These are phyloP conservation scores for Drosophila ironensis DNA, from an alignment of 1,140 invertebrate species.

Conservation along the genomic window DNA sequence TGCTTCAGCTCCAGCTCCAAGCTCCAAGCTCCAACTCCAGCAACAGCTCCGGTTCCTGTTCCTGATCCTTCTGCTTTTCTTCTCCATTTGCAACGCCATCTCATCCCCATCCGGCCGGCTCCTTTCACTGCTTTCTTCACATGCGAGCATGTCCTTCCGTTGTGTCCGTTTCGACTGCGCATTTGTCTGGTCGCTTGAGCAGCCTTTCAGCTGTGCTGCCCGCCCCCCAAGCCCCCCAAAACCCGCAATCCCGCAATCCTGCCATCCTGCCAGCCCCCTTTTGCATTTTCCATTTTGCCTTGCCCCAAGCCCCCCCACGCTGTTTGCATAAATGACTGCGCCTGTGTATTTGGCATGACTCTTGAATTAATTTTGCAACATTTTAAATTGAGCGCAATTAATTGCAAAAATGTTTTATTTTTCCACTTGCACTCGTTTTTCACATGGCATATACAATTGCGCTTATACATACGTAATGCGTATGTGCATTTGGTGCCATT, in stretches of 20 bases:
- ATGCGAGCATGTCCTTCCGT: slow-evolving; percentile 33
- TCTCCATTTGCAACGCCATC: no score
- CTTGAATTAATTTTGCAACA: slow-evolving; percentile 82
- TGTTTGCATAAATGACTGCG: slow-evolving; percentile 79
- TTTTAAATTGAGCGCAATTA: slow-evolving; percentile 82
- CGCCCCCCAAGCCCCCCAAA: background rate
- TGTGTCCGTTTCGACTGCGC: slow-evolving; percentile 63
- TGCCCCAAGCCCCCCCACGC: background rate
- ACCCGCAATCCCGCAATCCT: no score
- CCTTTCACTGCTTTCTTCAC: slow-evolving; percentile 19
- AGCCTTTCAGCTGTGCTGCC: slow-evolving; percentile 68
- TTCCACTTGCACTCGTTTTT: slow-evolving; percentile 75
- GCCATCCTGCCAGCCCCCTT: background rate
- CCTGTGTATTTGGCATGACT: slow-evolving; percentile 80
- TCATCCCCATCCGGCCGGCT: slow-evolving; percentile 2
- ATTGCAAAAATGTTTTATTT: slow-evolving; percentile 81
- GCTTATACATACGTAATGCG: slow-evolving; percentile 9
- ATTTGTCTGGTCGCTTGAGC: slow-evolving; percentile 77
- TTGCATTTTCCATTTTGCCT: slow-evolving; percentile 13
- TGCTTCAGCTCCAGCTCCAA: background rate
- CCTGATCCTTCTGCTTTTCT: background rate
- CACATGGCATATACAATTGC: slow-evolving; percentile 15
- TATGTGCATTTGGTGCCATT: slow-evolving; percentile 62
- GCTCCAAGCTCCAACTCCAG: background rate
- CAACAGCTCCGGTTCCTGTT: background rate